These are phyloP conservation scores for Gulo gulo DNA, from an alignment of 2,113 vertebrate genomes.

Conservation along the genomic window DNA sequence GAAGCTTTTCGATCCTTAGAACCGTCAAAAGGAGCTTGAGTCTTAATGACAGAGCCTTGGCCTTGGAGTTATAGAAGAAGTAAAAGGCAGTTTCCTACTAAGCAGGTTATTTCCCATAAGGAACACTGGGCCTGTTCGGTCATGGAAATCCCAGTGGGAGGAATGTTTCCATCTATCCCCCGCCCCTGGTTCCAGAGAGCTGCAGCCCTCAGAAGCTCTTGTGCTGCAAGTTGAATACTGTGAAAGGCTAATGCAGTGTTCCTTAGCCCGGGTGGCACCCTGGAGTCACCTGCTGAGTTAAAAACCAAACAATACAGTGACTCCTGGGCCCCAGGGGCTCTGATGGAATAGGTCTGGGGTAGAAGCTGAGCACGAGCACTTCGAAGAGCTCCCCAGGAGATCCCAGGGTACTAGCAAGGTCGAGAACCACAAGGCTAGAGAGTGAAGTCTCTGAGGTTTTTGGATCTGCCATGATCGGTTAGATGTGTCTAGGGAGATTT, in stretches of 20 bases:
- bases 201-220: not conserved
- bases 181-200: not conserved
- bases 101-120: not conserved
- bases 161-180: not conserved
- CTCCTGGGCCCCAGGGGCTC: not conserved
- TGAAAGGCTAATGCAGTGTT: not conserved
- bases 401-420: not conserved
- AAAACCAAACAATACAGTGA: not conserved
- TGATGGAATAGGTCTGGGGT: not conserved
- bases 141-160: not conserved
- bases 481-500: not conserved
- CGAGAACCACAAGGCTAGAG: not conserved
- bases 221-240: rapidly evolving
- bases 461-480: not conserved
- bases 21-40: not conserved
- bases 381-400: not conserved
- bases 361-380: not conserved
- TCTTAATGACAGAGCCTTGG: not conserved
- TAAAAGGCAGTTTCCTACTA: not conserved
- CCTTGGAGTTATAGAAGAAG: not conserved
- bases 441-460: not conserved
- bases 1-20: not conserved
- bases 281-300: not conserved
- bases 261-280: not conserved
- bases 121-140: not conserved